Base-by-base conservation (phyloP, 2,888 invertebrate genomes). In the Synergus umbraculus region DNA sequence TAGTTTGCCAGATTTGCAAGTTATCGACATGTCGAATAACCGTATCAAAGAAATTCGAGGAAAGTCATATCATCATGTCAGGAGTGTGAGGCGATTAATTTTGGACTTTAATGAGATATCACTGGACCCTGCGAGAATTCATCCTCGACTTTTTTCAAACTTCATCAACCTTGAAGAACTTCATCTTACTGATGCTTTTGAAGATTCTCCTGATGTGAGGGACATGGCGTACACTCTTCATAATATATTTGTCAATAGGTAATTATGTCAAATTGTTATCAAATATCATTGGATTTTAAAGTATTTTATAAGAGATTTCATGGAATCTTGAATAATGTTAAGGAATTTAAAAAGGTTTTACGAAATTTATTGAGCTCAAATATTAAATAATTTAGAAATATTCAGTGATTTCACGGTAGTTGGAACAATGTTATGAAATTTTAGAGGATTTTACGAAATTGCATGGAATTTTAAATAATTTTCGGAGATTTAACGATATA, bases 21-120 rank as follows among this genome's bases (percentile, higher is more conserved):
- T 95, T 5, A 94, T 96, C 65, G 96, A 96, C 87, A 95, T 96
- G 95, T 95, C 95, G 82, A 95, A 94, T 88, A 96, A 96, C 90
- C 93, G 94, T 18, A 96, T 96, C 64, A 91, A 93, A 66, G 95
- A 95, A 84, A 96, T 96, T 69, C 94, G 94, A 81, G 96, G 96
- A 2, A 96, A 96, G 90, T 93, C 95, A 0, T 96, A 95, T 89
- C 96, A 96, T 88, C 95, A 95, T 86, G 96, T 96, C 0, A 93
- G 93, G 73, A 94, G 94, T 82, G 96, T 96, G 0, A 93, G 94
- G 87, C 93, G 95, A 43, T 92, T 96, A 10, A 94, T 96, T 82
- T 92, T 96, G 79, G 95, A 96, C 89, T 95, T 96, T 88, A 96
- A 96, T 88, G 93, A 95, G 81, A 92, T 96, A 58, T 94, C 94